phyloP scores from a whole-genome alignment of 1,140 invertebrate species.

The Trialeurodes vaporariorum region DNA sequence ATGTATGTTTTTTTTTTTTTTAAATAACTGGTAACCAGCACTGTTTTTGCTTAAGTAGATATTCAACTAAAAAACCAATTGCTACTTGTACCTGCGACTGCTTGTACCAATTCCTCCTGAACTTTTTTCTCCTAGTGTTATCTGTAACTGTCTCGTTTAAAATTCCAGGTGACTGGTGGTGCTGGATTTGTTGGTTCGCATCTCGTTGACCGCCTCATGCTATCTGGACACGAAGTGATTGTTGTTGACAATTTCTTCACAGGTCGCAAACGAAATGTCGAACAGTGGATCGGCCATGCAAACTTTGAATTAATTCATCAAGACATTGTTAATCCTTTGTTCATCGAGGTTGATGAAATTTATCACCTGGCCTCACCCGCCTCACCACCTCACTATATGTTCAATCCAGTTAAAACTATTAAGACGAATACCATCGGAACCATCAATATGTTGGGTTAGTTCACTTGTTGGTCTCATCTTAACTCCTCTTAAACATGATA shows the following conservation, averaged over 20 bases:
- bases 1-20: background rate
- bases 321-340: constrained; percentile 96
- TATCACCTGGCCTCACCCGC: constrained; percentile 98
- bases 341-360: constrained; percentile 98
- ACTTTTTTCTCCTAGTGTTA: background rate
- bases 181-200: constrained; percentile 99
- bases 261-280: constrained; percentile 90
- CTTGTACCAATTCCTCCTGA: background rate
- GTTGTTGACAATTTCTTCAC: constrained; percentile 99
- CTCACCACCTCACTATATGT: constrained; percentile 98
- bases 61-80: constrained; percentile 11
- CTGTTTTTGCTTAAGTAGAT: background rate
- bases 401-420: constrained; percentile 98
- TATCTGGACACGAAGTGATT: constrained; percentile 93
- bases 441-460: constrained; percentile 93
- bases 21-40: background rate
- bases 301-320: constrained; percentile 99
- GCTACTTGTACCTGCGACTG: background rate
- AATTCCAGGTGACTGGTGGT: constrained; percentile 77
- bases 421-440: constrained; percentile 99
- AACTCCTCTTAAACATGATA: no score
- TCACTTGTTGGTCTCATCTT: no score
- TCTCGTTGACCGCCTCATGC: constrained; percentile 89
- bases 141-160: background rate
- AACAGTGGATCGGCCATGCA: constrained; percentile 97